Base-by-base conservation (phyloP, 1,140 invertebrate genomes). In the Drosophila oshimai region DNA sequence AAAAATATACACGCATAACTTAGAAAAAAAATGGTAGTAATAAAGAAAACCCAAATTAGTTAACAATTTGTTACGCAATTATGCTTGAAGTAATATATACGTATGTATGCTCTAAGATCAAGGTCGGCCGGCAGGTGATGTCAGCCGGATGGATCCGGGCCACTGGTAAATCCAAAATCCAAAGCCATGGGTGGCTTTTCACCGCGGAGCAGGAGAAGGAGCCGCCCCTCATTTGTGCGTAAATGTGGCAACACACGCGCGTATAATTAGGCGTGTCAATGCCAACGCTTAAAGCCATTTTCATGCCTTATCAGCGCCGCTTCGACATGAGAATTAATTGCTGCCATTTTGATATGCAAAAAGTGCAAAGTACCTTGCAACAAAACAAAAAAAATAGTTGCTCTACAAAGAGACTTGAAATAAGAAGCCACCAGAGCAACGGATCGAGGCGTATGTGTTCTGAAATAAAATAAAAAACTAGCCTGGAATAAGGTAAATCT, bases 11-110 rank as follows among this genome's bases (percentile, higher is more conserved):
- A 58, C 15, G 37, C 51, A 64, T 77, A 55, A 31, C 57, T 53
- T 17, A 6, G 28, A 22, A 65, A 75, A 37, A 20, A 7, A 41
- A n/a, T n/a, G 18, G 12, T 42, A 29, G 58, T 47, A 49, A 34
- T 46, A 44, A 60, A 60, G 46, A 34, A 49, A 37, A 55, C 15
- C 17, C 22, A 71, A 80, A 84, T 86, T 80, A 80, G 71, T 77
- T 86, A 86, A 73, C 76, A 81, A 87, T 87, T 87, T 86, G 72
- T 81, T 79, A 79, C 81, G 72, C 81, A 86, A 87, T 87, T 86
- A 87, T 73, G 76, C 61, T 67, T 60, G 67, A 71, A 74, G 55
- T 72, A 54, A 71, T 57, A 51, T 57, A 65, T 70, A 50, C 29
- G 39, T 33, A 46, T n/a, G 34, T 49, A 67, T 44, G 42, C 42